Evolutionary conservation across 2,888 invertebrate genomes (phyloP).

Genomic region (Tethea ocularis): DNA sequence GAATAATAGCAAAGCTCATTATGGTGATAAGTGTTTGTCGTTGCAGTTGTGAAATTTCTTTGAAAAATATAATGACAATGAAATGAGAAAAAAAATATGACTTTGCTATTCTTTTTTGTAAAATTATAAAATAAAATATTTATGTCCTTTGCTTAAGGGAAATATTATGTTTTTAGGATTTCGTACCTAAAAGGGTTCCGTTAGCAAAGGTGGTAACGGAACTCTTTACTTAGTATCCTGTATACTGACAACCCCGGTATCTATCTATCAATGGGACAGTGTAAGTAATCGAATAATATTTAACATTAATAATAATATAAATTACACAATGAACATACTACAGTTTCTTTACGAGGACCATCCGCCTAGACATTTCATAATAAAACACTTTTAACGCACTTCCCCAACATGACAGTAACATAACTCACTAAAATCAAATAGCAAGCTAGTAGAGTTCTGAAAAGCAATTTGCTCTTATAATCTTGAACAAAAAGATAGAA

Average conservation of each 20-base stretch:
- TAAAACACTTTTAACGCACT: not conserved
- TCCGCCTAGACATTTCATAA: not conserved
- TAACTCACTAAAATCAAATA: constrained; percentile 5
- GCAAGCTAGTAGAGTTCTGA: constrained; percentile 1
- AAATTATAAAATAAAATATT: not conserved
- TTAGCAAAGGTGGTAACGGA: no score
- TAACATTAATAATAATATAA: no score
- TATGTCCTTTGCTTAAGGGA: no score
- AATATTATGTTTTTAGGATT: no score
- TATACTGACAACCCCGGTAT: no score
- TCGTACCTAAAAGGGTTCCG: no score
- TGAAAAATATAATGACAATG: not conserved
- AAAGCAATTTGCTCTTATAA: constrained; percentile 38
- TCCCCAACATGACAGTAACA: not conserved
- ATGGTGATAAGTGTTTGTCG: not conserved
- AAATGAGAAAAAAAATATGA: not conserved
- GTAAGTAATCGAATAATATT: no score
- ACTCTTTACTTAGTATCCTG: no score
- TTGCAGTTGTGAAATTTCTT: not conserved
- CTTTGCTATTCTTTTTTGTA: not conserved
- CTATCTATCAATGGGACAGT: no score
- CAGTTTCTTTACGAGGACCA: not conserved
- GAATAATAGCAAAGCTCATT: not conserved
- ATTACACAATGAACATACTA: no score
- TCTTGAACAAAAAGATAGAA: constrained; percentile 37